phyloP scores from a whole-genome alignment of 2,888 invertebrate species.

The Disparrhopalites patrizii region DNA sequence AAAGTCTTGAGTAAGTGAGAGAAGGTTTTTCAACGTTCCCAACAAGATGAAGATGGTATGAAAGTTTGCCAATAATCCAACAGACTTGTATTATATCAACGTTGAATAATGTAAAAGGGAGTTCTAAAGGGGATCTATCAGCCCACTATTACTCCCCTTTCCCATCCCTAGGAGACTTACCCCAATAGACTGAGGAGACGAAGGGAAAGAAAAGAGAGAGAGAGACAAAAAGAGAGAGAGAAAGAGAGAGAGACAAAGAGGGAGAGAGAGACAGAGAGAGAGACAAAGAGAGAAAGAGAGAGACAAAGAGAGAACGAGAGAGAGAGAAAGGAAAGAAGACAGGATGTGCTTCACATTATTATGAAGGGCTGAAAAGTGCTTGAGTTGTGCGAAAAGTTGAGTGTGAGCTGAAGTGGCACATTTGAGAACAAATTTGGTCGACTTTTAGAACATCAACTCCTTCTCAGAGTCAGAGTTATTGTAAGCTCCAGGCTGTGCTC shows the following conservation, averaged over 20 bases:
- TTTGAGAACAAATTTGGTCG: constrained; percentile 31
- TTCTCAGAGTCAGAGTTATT: constrained; percentile 13
- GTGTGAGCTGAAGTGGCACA: constrained; percentile 45
- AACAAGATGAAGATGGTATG: constrained; percentile 26
- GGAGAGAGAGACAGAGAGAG: too few relatives aligned
- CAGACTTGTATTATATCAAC: constrained; percentile 22
- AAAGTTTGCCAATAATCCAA: constrained; percentile 41
- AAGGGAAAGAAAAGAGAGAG: too few relatives aligned
- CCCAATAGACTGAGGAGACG: too few relatives aligned
- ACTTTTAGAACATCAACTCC: constrained; percentile 20
- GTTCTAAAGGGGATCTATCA: not conserved
- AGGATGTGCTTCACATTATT: constrained; percentile 31
- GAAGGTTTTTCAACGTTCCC: constrained; percentile 17
- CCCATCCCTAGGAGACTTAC: too few relatives aligned
- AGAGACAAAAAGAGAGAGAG: too few relatives aligned
- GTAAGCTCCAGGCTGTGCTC: not conserved
- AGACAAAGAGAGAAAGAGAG: too few relatives aligned
- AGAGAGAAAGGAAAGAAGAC: too few relatives aligned
- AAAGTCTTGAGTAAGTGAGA: constrained; percentile 24
- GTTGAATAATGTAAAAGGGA: constrained; percentile 17
- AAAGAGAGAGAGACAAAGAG: too few relatives aligned
- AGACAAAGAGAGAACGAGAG: too few relatives aligned
- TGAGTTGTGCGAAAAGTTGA: constrained; percentile 48
- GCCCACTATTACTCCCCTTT: too few relatives aligned
- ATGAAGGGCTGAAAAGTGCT: constrained; percentile 48